These are phyloP conservation scores for Triplophysa siluroides DNA, from an alignment of 2,113 vertebrate species.

Conservation along the genomic window DNA sequence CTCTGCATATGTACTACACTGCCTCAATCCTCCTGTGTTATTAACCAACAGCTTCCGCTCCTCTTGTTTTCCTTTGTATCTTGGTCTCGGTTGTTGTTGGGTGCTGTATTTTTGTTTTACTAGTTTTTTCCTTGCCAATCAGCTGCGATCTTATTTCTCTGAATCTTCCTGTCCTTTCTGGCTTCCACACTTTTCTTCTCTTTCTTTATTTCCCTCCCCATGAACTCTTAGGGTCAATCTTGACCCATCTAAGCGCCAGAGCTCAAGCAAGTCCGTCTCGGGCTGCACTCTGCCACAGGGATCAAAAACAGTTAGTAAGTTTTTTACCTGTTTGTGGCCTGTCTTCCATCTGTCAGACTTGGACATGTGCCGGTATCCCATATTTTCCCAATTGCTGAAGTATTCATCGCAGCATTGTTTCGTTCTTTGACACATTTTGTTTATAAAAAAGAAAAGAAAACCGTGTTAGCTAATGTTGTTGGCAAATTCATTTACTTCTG, in stretches of 20 bases:
- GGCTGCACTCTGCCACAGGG: slow-evolving; percentile 92
- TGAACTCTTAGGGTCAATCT: slow-evolving; percentile 89
- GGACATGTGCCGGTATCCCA: too few relatives aligned
- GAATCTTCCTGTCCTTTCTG: slow-evolving; percentile 44
- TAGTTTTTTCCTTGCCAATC: slow-evolving; percentile 64
- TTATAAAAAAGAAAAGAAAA: too few relatives aligned
- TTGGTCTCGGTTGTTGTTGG: slow-evolving; percentile 65
- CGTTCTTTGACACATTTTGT: too few relatives aligned
- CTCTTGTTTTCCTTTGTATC: slow-evolving; percentile 44
- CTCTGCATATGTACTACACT: slow-evolving; percentile 35
- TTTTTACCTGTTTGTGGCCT: slow-evolving; percentile 65
- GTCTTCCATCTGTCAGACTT: slow-evolving; percentile 58
- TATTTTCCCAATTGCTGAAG: too few relatives aligned
- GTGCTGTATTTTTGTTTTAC: slow-evolving; percentile 65
- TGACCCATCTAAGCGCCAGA: slow-evolving; percentile 96
- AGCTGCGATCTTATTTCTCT: slow-evolving; percentile 62
- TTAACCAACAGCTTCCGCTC: slow-evolving; percentile 47
- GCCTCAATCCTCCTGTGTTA: slow-evolving; percentile 38
- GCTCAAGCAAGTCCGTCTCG: slow-evolving; percentile 93
- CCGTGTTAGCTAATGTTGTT: too few relatives aligned
- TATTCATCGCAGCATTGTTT: too few relatives aligned
- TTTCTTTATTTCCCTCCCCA: slow-evolving; percentile 64
- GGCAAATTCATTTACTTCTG: too few relatives aligned
- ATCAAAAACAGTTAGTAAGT: slow-evolving; percentile 97
- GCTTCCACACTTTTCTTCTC: slow-evolving; percentile 50